These are phyloP conservation scores for Tetanocera ferruginea DNA, from an alignment of 2,888 invertebrate genomes.

Conservation along the genomic window DNA sequence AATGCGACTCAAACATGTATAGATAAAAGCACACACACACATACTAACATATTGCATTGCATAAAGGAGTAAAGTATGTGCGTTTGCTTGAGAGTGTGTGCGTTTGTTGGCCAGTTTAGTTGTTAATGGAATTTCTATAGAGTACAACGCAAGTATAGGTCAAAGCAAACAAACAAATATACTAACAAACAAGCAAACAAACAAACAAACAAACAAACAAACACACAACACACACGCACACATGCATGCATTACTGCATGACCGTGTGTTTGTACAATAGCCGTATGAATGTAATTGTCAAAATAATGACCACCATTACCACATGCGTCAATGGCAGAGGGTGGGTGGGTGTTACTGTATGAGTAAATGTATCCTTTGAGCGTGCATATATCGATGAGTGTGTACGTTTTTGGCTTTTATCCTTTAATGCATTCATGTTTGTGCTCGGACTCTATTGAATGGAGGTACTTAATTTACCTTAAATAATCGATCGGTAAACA, in stretches of 20 bases:
- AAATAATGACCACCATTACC: slow-evolving; percentile 60
- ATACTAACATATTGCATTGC: not conserved
- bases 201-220: not conserved
- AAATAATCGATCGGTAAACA: slow-evolving; percentile 65
- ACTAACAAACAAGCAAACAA: not conserved
- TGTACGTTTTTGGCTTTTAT: slow-evolving; percentile 52
- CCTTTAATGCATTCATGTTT: slow-evolving; percentile 61
- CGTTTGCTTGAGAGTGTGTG: not conserved
- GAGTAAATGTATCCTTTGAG: slow-evolving; percentile 35
- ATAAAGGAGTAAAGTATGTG: not conserved
- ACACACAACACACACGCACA: not conserved
- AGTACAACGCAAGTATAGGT: slow-evolving; percentile 45
- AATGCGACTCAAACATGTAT: slow-evolving; percentile 60
- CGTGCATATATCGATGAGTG: slow-evolving; percentile 37
- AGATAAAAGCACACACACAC: slow-evolving; percentile 12
- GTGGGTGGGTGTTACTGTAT: slow-evolving; percentile 22
- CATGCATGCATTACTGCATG: not conserved
- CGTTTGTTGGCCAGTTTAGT: slow-evolving; percentile 52
- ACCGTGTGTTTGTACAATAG: not conserved
- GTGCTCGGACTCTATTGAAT: slow-evolving; percentile 36
- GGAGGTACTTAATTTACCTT: slow-evolving; percentile 65
- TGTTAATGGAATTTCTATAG: slow-evolving; percentile 63
- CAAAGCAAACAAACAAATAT: slow-evolving; percentile 32
- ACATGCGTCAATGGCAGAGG: slow-evolving; percentile 35
- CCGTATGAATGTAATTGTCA: slow-evolving; percentile 50